Conservation (phyloP, 2,888 invertebrate genomes). For the Dasysyrphus tricinctus region DNA sequence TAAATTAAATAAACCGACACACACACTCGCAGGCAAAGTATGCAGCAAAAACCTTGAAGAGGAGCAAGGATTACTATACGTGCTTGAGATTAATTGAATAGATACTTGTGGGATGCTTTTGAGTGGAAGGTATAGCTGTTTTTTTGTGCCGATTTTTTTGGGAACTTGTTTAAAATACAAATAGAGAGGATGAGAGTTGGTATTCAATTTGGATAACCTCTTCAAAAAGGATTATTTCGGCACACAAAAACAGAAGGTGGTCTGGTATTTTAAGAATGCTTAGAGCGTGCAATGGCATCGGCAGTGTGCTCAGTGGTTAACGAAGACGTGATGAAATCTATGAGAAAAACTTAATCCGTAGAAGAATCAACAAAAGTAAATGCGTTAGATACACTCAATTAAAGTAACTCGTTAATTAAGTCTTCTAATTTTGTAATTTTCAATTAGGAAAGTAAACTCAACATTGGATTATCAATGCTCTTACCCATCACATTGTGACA, state of each 20-base stretch:
- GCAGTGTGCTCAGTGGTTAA: neutral
- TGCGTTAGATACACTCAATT: slow-evolving; percentile 18
- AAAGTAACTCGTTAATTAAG: slow-evolving; percentile 8
- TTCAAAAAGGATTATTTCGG: slow-evolving; percentile 17
- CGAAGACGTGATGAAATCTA: slow-evolving; percentile 18
- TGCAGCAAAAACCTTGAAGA: neutral
- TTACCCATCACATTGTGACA: neutral
- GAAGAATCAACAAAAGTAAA: slow-evolving; percentile 6
- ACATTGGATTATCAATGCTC: neutral
- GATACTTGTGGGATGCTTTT: slow-evolving; percentile 21
- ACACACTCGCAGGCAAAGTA: neutral
- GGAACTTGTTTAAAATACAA: slow-evolving; percentile 22
- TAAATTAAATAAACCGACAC: slow-evolving; percentile 37
- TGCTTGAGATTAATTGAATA: slow-evolving; percentile 52
- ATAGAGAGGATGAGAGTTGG: slow-evolving; percentile 22
- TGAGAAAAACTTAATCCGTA: neutral
- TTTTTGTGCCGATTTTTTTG: slow-evolving; percentile 6
- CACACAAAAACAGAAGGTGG: neutral
- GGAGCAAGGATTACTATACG: slow-evolving; percentile 34
- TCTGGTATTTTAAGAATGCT: neutral
- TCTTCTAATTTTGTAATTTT: slow-evolving; percentile 19
- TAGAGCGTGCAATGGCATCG: neutral
- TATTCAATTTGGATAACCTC: slow-evolving; percentile 23
- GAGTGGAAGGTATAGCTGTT: slow-evolving; percentile 1
- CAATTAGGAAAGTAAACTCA: neutral